Percentiles rank a stretch among this genome's conserved stretches.
phyloP scores from a whole-genome alignment of 2,113 vertebrate genomes.

The Myotis brandtii region DNA sequence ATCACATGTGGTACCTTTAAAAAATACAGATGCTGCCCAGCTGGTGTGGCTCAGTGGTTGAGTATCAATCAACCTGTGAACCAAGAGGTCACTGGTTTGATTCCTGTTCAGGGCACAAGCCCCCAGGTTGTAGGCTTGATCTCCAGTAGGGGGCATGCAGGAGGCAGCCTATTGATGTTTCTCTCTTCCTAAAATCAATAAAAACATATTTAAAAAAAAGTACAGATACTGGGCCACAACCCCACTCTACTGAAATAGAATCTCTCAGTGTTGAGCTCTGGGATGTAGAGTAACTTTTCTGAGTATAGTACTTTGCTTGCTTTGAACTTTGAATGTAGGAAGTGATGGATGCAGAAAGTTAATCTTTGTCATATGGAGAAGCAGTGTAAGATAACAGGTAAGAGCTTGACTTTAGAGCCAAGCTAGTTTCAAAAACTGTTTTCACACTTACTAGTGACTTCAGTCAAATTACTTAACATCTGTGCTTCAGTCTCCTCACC shows the following conservation, averaged over 20 bases:
- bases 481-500: neutral
- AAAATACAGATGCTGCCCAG: neutral
- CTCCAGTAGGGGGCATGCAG: too few relatives aligned
- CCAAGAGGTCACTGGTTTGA: too few relatives aligned
- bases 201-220: too few relatives aligned
- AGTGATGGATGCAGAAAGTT: neutral
- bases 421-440: constrained; percentile 32
- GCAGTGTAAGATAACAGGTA: neutral
- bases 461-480: neutral
- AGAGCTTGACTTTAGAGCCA: constrained; percentile 15
- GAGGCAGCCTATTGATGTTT: too few relatives aligned
- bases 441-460: neutral
- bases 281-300: neutral
- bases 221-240: neutral
- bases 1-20: neutral
- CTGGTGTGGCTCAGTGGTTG: too few relatives aligned
- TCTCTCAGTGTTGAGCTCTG: neutral
- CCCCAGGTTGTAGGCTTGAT: too few relatives aligned
- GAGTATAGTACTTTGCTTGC: neutral
- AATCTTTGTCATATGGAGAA: constrained; percentile 4
- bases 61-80: too few relatives aligned
- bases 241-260: neutral
- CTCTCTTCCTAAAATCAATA: too few relatives aligned
- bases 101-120: too few relatives aligned
- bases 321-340: constrained; percentile 21